Conservation (phyloP, 2,888 invertebrate genomes). For the Parapristionchus giblindavisi region DNA sequence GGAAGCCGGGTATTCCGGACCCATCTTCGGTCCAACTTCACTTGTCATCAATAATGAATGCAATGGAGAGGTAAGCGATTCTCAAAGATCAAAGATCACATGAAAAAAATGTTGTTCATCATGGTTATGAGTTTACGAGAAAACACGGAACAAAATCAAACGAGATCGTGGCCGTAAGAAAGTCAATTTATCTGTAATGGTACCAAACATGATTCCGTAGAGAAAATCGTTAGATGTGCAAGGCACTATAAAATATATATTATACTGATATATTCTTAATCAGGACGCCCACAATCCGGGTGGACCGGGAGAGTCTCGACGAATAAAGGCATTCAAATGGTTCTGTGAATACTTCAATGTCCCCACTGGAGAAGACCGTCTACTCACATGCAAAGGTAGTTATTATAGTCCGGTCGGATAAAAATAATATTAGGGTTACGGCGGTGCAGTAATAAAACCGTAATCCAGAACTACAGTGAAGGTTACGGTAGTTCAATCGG, state of each 20-base stretch:
- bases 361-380: constrained; percentile 46
- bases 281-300: constrained; percentile 36
- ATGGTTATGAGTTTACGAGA: too few species aligned
- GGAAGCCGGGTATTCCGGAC: constrained; percentile 56
- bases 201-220: background rate
- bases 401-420: too few species aligned
- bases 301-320: constrained; percentile 63
- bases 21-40: constrained; percentile 63
- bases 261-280: background rate
- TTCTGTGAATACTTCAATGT: constrained; percentile 61
- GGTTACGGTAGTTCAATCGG: background rate
- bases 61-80: constrained; percentile 53
- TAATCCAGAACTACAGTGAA: too few species aligned
- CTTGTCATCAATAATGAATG: constrained; percentile 65
- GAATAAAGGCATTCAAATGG: constrained; percentile 67
- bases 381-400: constrained; percentile 54
- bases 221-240: background rate
- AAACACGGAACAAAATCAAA: too few species aligned
- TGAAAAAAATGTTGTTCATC: too few species aligned
- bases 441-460: too few species aligned
- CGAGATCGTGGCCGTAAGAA: too few species aligned
- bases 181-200: background rate
- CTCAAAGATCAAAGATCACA: too few species aligned
- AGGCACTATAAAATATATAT: background rate
- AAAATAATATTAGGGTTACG: too few species aligned